Conservation (phyloP, 2,797 vertebrate species). For the Thamnophis elegans region DNA sequence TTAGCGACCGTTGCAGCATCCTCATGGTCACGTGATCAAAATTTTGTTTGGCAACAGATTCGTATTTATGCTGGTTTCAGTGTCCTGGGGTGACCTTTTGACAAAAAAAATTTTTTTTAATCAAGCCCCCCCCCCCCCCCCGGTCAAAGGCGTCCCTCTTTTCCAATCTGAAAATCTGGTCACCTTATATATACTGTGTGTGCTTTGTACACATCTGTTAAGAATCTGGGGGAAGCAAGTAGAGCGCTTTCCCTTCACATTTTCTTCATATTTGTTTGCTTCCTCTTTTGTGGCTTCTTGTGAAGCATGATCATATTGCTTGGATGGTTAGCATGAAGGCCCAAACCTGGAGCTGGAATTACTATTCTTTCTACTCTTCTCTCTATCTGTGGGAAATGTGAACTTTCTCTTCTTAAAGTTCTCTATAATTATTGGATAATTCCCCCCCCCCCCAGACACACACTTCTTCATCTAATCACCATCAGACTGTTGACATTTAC, state of each 20-base stretch:
- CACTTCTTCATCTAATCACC: background rate
- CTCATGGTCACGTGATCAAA: too few species aligned
- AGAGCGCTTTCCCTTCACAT: background rate
- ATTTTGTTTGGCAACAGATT: too few species aligned
- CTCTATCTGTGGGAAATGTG: background rate
- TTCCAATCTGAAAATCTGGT: too few species aligned
- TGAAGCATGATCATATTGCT: background rate
- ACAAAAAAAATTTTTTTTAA: too few species aligned
- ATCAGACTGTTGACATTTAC: background rate
- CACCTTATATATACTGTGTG: too few species aligned
- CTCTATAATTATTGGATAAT: background rate
- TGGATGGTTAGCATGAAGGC: background rate
- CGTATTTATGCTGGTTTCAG: too few species aligned
- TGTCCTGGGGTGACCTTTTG: too few species aligned
- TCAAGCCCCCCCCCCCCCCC: too few species aligned
- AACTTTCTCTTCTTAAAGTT: background rate
- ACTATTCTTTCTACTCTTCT: background rate
- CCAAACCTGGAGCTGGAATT: background rate
- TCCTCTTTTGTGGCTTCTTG: background rate
- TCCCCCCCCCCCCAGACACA: background rate
- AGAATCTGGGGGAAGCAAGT: background rate
- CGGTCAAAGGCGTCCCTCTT: too few species aligned
- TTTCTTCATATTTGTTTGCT: background rate
- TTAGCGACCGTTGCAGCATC: too few species aligned
- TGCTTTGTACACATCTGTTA: background rate